Base-by-base conservation (phyloP, 2,113 vertebrate species). In the Gobius niger region DNA sequence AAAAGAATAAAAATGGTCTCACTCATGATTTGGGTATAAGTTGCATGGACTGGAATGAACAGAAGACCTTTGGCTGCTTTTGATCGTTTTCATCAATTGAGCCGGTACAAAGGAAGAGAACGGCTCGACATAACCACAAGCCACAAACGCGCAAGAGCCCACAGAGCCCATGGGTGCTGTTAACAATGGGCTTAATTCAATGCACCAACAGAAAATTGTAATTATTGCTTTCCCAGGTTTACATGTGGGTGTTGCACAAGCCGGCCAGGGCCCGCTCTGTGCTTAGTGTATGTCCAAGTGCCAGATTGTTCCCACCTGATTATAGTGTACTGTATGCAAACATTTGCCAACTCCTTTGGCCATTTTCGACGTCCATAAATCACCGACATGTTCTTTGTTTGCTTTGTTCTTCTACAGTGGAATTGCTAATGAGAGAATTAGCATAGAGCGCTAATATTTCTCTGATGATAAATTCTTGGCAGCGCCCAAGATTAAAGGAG, bases 181-280 rank as follows among this genome's bases (percentile, higher is more conserved):
- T 82, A 78, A 88, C 82, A 85, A 85, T 78, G 71, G 75, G 69
- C 84, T 80, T 81, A 80, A 80, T 84, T 84, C 83, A 86, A 79
- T 73, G 54, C 75, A 67, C 73, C 77, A 84, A 80, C 68, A 75
- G 49, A 77, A 78, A 80, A 85, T 81, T 78, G 67, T 56, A 76
- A 82, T 86, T 83, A 86, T 78, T 76, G 66, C 67, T 78, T 34
- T 63, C 59, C 70, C 16, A 51, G 34, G 40, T 76, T 15, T 74
- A 46, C 18, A 2, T 59, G 44, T 73, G 68, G 47, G 68, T 76
- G 78, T 86, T 76, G 68, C 63, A 63, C 66, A 57, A 47, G 19
- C 67, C 71, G 65, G 50, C 69, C 11, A 62, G 47, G 63, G 69
- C 46, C 7, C 15, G 18, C 67, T 75, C 67, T 74, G 63, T 77